Conservation (phyloP, 1,140 invertebrate genomes). For the Oedothorax gibbosus region DNA sequence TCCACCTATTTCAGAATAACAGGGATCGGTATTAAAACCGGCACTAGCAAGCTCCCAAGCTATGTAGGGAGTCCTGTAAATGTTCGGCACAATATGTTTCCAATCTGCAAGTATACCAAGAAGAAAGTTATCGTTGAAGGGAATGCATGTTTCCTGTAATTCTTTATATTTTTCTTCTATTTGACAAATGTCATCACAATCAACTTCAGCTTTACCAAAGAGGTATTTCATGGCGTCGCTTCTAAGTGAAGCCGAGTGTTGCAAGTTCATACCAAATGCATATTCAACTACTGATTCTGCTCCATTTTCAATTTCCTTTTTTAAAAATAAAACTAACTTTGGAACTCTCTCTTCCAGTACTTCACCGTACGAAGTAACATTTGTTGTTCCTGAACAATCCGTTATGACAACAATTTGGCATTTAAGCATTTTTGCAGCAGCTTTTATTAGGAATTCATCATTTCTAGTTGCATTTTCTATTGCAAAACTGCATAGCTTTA, state of each 20-base stretch:
- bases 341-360: neutral
- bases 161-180: neutral
- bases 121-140: neutral
- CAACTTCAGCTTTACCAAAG: constrained; percentile 1
- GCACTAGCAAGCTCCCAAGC: neutral
- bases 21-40: constrained; percentile 6
- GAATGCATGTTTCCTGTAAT: neutral
- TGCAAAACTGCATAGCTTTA: too few relatives aligned
- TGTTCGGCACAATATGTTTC: neutral
- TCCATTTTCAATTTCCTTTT: neutral
- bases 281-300: neutral
- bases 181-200: neutral
- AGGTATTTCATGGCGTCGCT: neutral
- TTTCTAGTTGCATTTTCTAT: too few relatives aligned
- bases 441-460: too few relatives aligned
- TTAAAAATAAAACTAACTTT: neutral
- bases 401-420: too few relatives aligned
- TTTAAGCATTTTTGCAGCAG: too few relatives aligned
- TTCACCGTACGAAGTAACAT: too few relatives aligned
- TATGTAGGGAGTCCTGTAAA: constrained; percentile 21
- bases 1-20: neutral
- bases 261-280: neutral
- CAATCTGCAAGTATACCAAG: neutral
- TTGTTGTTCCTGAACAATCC: too few relatives aligned
- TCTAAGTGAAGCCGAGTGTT: neutral